phyloP scores from a whole-genome alignment of 2,888 invertebrate genomes.

The Drosophila crucigera region DNA sequence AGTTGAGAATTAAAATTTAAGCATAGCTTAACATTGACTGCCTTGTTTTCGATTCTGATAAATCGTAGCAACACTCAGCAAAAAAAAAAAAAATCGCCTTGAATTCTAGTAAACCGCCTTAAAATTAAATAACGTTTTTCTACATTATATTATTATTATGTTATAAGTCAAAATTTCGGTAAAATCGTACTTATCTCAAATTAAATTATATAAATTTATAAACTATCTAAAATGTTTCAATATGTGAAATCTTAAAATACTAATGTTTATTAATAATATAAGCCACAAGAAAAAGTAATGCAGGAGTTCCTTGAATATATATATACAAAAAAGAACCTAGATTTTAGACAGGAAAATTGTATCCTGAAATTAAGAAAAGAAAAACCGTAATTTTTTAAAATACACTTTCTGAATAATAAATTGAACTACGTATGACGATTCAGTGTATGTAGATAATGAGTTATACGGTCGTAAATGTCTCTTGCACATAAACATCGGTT shows the following conservation, averaged over 20 bases:
- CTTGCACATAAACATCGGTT: not conserved
- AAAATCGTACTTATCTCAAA: too few relatives aligned
- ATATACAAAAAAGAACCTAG: not conserved
- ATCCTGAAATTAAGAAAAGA: not conserved
- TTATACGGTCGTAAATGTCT: not conserved
- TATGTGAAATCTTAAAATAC: too few relatives aligned
- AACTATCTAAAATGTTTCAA: too few relatives aligned
- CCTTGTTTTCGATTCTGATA: not conserved
- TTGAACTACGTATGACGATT: too few relatives aligned
- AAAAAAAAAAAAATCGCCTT: not conserved
- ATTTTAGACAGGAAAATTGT: not conserved
- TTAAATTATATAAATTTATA: too few relatives aligned
- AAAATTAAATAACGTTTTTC: not conserved
- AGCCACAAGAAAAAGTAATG: not conserved
- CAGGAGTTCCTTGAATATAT: not conserved
- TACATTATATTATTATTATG: too few relatives aligned
- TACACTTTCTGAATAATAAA: not conserved
- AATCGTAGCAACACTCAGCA: not conserved
- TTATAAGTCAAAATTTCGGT: too few relatives aligned
- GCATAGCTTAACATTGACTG: not conserved
- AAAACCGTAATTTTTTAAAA: not conserved
- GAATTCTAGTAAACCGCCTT: not conserved
- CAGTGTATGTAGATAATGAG: not conserved
- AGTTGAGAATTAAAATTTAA: not conserved
- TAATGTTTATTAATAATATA: not conserved